Conservation (phyloP, 2,888 invertebrate species). For the Yponomeuta plumbellus region DNA sequence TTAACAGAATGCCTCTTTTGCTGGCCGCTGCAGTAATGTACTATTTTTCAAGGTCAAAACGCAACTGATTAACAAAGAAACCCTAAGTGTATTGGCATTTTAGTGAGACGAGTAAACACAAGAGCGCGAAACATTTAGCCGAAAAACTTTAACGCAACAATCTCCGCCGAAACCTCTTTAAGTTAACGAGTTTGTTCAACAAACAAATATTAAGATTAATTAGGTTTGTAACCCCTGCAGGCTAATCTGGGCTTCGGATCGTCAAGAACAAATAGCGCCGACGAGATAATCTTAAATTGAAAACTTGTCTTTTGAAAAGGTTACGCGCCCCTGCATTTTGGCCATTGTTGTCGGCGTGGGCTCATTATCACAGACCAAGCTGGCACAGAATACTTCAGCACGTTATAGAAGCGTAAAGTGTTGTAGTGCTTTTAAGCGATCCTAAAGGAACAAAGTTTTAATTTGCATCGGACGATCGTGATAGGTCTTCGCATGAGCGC, state of each 20-base stretch:
- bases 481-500: no score
- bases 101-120: background rate
- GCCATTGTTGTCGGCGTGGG: background rate
- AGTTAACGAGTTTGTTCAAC: background rate
- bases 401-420: no score
- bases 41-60: no score
- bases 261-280: background rate
- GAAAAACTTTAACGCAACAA: background rate
- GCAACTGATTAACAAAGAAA: background rate
- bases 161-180: background rate
- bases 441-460: no score
- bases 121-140: background rate
- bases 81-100: background rate
- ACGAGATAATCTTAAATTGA: background rate
- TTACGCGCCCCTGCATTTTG: slow-evolving; percentile 1
- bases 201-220: background rate
- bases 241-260: background rate
- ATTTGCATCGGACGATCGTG: no score
- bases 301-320: background rate
- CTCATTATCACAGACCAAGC: no score
- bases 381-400: no score
- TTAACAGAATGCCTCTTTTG: no score
- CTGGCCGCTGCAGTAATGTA: no score
- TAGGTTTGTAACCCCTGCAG: background rate
- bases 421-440: no score